Evolutionary conservation across 2,888 invertebrate genomes (phyloP).

Genomic region (Agrilus mali): DNA sequence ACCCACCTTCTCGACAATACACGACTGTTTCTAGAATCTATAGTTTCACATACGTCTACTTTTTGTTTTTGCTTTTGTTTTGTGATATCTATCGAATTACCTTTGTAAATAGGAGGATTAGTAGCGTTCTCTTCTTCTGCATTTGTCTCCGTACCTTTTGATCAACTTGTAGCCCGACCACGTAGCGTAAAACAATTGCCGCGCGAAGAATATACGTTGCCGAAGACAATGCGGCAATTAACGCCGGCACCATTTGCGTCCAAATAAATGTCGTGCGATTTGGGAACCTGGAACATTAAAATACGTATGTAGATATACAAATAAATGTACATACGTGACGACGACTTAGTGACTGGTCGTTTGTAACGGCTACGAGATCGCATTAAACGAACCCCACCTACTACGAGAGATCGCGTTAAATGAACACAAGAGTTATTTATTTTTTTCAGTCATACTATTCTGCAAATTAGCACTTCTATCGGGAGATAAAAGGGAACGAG

Average conservation of each 20-base stretch:
- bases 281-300: constrained; percentile 35
- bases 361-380: not conserved
- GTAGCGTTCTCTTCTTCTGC: constrained; percentile 43
- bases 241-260: constrained; percentile 36
- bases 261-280: constrained; percentile 40
- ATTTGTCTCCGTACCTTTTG: constrained; percentile 45
- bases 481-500: too few species aligned
- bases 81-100: constrained; percentile 25
- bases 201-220: constrained; percentile 39
- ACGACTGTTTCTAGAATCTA: too few species aligned
- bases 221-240: constrained; percentile 34
- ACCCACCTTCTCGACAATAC: too few species aligned
- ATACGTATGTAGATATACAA: too few species aligned
- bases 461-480: too few species aligned
- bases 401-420: constrained; percentile 19
- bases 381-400: constrained; percentile 8
- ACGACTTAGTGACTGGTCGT: not conserved
- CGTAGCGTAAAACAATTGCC: constrained; percentile 43
- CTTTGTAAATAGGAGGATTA: constrained; percentile 46
- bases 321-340: too few species aligned
- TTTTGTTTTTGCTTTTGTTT: not conserved
- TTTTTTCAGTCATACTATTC: too few species aligned
- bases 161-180: constrained; percentile 46
- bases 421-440: constrained; percentile 14
- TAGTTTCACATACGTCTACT: too few species aligned